Base-by-base conservation (phyloP, 2,113 vertebrate species). In the Glareola pratincola region DNA sequence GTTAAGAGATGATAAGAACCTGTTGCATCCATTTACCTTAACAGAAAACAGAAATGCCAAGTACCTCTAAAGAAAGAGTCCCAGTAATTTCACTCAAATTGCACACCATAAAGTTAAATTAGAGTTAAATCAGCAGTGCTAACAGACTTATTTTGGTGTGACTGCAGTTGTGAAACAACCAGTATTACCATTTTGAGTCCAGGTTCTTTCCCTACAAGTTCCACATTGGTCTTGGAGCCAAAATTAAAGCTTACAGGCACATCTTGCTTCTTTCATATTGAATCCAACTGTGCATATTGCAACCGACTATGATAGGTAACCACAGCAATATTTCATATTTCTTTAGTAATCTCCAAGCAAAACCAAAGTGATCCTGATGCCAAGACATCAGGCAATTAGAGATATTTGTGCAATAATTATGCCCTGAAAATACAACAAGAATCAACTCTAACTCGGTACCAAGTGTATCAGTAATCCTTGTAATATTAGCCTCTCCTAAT, bases 361-460 rank as follows among this genome's bases (percentile, higher is more conserved):
- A 59, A 51, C 2, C 48, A 62, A 43, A 36, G 26, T 37, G 34
- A 69, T 36, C 54, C 37, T 45, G 34, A 32, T 34, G 22, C 41
- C 64, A 62, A 53, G 27, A 51, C 22, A 59, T 32, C 64, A 53
- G 22, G 22, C 27, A 32, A 34, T 37, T 32, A 37, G 32, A 99
- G 74, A 94, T 78, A 98, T 32, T 17, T 97, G 43, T 89, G 88
- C 43, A 99, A 78, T 48, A 95, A 45, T 29, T 37, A 73, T 17
- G 41, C 22, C 41, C 97, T 97, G 88, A 80, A 98, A 97, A 18
- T 51, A 72, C 82, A 84, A 34, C 8, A 57, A 34, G 66, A 72
- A 59, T 36, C 27, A 43, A 16, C 37, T 11, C 22, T 48, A 29
- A 66, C 63, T 75, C 14, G 22, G 54, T 26, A 68, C 54, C 67